A percentile compares a stretch with the other conserved stretches of the same genome.
Evolutionary conservation across 2,113 vertebrate species (phyloP).

Genomic region (Poecilia latipinna): DNA sequence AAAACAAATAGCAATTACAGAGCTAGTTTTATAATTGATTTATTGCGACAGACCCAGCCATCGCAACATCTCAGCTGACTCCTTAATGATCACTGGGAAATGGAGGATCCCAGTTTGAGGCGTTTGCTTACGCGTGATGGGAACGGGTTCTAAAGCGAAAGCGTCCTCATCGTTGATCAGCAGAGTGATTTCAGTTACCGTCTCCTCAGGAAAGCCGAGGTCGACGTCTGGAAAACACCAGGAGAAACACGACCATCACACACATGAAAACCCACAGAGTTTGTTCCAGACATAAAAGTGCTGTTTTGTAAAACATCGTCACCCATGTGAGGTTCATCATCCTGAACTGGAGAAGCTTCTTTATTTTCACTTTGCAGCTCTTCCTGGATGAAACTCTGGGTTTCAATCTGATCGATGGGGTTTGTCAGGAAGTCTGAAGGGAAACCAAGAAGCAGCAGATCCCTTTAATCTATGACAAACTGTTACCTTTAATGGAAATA

Average conservation of each 20-base stretch:
- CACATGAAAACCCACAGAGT: background rate
- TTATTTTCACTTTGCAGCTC: slow-evolving; percentile 32
- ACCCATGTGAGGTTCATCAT: slow-evolving; percentile 1
- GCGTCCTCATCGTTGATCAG: slow-evolving; percentile 53
- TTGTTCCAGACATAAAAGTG: background rate
- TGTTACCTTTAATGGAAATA: no score
- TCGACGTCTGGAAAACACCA: slow-evolving; percentile 37
- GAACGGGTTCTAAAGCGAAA: slow-evolving; percentile 77
- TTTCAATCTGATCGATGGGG: slow-evolving; percentile 39
- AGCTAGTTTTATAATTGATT: no score
- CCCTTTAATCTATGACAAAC: no score
- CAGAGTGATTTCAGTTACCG: slow-evolving; percentile 55
- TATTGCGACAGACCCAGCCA: no score
- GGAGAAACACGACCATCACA: background rate
- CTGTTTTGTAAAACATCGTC: background rate
- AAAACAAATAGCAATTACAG: no score
- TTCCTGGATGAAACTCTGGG: slow-evolving; percentile 25
- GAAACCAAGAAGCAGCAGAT: background rate
- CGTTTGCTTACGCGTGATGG: slow-evolving; percentile 65
- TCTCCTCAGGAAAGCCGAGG: background rate
- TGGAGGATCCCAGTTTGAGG: background rate
- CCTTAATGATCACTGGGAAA: background rate
- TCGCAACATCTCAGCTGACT: background rate
- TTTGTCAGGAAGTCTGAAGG: slow-evolving; percentile 69
- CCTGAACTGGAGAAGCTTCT: slow-evolving; percentile 5